A percentile compares a stretch with the other conserved stretches of the same genome.
Evolutionary conservation across 2,113 vertebrate genomes (phyloP).

Genomic region (Vimba vimba): DNA sequence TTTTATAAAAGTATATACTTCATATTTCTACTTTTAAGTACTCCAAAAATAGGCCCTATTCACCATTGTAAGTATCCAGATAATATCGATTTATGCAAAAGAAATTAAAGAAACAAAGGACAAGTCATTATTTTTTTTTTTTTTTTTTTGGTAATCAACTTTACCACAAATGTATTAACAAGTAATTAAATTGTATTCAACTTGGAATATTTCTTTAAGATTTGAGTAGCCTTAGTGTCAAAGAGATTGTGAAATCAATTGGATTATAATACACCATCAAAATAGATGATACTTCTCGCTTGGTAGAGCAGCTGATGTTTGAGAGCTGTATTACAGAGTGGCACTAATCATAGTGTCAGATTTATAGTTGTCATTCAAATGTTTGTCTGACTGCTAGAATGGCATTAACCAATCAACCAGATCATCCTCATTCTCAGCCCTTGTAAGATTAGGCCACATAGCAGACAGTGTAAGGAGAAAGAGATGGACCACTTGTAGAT

Average conservation of each 20-base stretch:
- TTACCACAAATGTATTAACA: neutral
- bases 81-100: neutral
- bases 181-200: neutral
- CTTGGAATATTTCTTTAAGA: neutral
- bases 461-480: neutral
- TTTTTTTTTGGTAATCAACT: neutral
- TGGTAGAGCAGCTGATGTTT: neutral
- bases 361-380: constrained; percentile 33
- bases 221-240: constrained; percentile 9
- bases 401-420: constrained; percentile 3
- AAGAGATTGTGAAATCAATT: constrained; percentile 3
- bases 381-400: constrained; percentile 35
- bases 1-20: neutral
- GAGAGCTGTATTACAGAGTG: constrained; percentile 24
- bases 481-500: neutral
- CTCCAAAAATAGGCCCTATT: neutral
- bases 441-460: neutral
- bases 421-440: constrained; percentile 2
- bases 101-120: neutral
- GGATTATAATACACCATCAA: constrained; percentile 19
- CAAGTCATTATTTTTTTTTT: neutral
- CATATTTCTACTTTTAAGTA: neutral
- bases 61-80: neutral
- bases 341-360: constrained; percentile 31
- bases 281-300: neutral